Evolutionary conservation across 2,888 invertebrate genomes (phyloP), one percentile per base, ranked within the genome.

Genomic region (Monoplex corrugatus): DNA sequence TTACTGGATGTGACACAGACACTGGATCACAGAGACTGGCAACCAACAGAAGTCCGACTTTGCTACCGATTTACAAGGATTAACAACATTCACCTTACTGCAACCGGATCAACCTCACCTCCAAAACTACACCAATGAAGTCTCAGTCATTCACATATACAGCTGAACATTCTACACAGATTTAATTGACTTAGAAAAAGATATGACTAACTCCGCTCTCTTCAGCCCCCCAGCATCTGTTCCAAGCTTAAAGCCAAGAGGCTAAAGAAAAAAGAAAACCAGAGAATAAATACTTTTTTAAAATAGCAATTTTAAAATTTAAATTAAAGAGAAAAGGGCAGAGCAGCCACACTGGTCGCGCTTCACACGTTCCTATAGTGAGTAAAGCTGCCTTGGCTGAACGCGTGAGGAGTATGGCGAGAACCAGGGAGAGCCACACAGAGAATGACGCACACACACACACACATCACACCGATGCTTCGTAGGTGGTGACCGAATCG

Each of bases 401-500:
- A 84, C 38, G 38, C 32, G 13, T 38, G 44, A 16, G 43, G 16
- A 44, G 45, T 45, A 50, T 32, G n/a, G 44, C 16, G 19, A 80
- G 83, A 83, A n/a, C 44, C 32, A 32, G 13, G 3, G 32, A 72
- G 32, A 13, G 32, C 13, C n/a, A 3, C 80, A n/a, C n/a, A n/a
- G n/a, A n/a, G n/a, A 1, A n/a, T 45, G 8, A 50, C 45, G 8
- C 80, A 80, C 75, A 23, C 44, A 83, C 44, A n/a, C 32, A 23
- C 45, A 45, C 84, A 50, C 50, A 89, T 91, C 89, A 95, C 84
- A 95, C 95, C 87, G 95, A 94, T 87, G 94, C 94, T 91, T 95
- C 95, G 91, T 94, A 95, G 43, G 93, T 91, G 23, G 94, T 92
- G 44, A 93, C 91, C 19, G 94, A 92, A 87, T 95, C 95, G 92